A percentile compares a stretch with the other conserved stretches of the same genome.
phyloP scores from a whole-genome alignment of 1,140 invertebrate genomes.

The Penaeus vannamei region DNA sequence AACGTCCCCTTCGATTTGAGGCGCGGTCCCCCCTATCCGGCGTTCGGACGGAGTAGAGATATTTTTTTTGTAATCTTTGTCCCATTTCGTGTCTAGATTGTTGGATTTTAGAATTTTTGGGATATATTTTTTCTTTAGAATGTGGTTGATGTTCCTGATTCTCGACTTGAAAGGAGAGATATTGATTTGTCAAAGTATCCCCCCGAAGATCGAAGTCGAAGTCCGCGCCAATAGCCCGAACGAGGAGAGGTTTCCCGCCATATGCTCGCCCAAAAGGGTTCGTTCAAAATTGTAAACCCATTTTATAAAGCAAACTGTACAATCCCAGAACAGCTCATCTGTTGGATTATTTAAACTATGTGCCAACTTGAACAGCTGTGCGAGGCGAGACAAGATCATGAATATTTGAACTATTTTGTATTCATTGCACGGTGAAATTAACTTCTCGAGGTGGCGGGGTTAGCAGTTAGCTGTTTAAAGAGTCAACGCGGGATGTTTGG shows the following conservation, averaged over 20 bases:
- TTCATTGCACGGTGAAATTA: too few species aligned
- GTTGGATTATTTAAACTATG: slow-evolving; percentile 60
- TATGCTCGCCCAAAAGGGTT: slow-evolving; percentile 34
- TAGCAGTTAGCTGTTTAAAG: slow-evolving; percentile 22
- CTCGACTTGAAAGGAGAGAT: too few species aligned
- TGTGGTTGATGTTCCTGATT: too few species aligned
- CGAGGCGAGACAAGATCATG: background rate
- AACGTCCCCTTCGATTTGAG: slow-evolving; percentile 51
- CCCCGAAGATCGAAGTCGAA: background rate
- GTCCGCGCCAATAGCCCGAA: background rate
- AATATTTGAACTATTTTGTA: too few species aligned
- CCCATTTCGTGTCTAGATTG: too few species aligned
- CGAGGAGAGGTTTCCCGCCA: slow-evolving; percentile 3
- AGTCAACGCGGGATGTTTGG: too few species aligned
- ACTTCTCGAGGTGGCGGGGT: slow-evolving; percentile 13
- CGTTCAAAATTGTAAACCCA: slow-evolving; percentile 53
- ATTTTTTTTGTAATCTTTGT: too few species aligned
- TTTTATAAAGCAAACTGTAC: slow-evolving; percentile 57
- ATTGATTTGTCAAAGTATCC: too few species aligned
- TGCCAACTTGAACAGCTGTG: slow-evolving; percentile 43
- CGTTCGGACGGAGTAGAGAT: background rate
- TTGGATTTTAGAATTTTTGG: too few species aligned
- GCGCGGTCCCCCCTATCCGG: background rate
- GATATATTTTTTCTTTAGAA: too few species aligned
- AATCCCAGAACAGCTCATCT: slow-evolving; percentile 38